Conservation (phyloP, 2,113 vertebrate species). For the Apteryx owenii region DNA sequence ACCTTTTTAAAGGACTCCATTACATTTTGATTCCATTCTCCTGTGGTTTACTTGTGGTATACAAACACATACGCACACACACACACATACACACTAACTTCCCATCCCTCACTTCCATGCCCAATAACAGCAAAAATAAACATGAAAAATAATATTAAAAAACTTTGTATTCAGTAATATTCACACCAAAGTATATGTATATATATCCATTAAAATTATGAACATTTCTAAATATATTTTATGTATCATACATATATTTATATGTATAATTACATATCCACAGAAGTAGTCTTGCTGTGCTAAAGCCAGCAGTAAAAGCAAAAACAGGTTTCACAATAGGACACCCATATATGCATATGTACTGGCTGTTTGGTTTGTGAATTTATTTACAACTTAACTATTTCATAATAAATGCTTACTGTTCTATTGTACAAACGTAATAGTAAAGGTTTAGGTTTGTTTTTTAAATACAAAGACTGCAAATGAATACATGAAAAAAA, state of each 20-base stretch:
- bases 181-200: slow-evolving; percentile 79
- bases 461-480: slow-evolving; percentile 84
- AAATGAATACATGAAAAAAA: slow-evolving; percentile 84
- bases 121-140: slow-evolving; percentile 68
- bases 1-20: neutral
- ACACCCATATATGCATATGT: slow-evolving; percentile 72
- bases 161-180: slow-evolving; percentile 83
- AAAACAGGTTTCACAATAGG: slow-evolving; percentile 58
- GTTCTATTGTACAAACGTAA: slow-evolving; percentile 80
- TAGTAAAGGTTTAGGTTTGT: slow-evolving; percentile 67
- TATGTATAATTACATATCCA: slow-evolving; percentile 85
- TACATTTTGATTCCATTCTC: neutral
- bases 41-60: neutral
- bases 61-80: neutral
- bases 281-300: slow-evolving; percentile 72
- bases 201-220: slow-evolving; percentile 81
- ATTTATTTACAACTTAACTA: slow-evolving; percentile 80
- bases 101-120: neutral
- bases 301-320: slow-evolving; percentile 72
- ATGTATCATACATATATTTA: slow-evolving; percentile 85
- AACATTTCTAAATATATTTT: slow-evolving; percentile 83
- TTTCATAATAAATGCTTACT: slow-evolving; percentile 73
- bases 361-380: slow-evolving; percentile 64
- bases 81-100: neutral
- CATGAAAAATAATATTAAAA: slow-evolving; percentile 75